Percentiles rank a stretch among this genome's conserved stretches.
Conservation (phyloP, 2,113 vertebrate species). For the Tringa solitaria region DNA sequence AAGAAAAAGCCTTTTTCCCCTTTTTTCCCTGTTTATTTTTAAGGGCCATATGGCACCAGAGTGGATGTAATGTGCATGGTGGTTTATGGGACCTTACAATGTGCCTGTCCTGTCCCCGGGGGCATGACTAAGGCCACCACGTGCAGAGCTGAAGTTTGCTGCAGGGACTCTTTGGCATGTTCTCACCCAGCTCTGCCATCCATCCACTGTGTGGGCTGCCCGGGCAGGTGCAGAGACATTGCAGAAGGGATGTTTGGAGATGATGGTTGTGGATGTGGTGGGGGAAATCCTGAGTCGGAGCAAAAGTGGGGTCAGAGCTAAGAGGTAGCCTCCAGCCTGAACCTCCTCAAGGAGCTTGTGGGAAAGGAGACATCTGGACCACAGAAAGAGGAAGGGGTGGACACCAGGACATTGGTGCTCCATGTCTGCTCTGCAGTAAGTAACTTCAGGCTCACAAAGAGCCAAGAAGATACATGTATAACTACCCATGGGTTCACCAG, state of each 20-base stretch:
- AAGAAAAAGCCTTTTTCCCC: neutral
- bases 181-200: neutral
- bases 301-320: neutral
- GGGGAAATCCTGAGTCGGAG: neutral
- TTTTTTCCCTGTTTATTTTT: neutral
- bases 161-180: neutral
- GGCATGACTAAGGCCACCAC: neutral
- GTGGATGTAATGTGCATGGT: neutral
- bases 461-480: fast-evolving
- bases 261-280: neutral
- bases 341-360: neutral
- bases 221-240: fast-evolving
- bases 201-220: fast-evolving
- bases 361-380: neutral
- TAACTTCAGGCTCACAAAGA: neutral
- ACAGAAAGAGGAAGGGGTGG: neutral
- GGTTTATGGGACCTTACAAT: too few relatives aligned
- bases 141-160: neutral
- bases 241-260: neutral
- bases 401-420: neutral
- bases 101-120: neutral
- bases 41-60: neutral
- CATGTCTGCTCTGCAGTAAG: neutral
- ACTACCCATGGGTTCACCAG: neutral
- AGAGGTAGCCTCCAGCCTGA: neutral